phyloP scores from a whole-genome alignment of 1,140 invertebrate species.

The Lasioglossum baleicum region DNA sequence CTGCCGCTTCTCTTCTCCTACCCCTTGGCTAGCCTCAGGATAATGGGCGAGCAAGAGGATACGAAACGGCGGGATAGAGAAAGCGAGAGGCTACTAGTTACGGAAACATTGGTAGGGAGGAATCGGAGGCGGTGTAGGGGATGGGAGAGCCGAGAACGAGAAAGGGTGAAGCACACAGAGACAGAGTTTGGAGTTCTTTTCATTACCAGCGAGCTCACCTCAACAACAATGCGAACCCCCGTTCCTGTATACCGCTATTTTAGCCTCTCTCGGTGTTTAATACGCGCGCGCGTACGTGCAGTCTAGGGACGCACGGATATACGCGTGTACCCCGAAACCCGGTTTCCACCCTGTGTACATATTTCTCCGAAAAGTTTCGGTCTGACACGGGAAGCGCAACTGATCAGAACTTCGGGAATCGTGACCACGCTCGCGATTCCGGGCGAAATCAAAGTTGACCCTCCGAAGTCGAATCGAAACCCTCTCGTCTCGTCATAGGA shows the following conservation, averaged over 20 bases:
- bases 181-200: slow-evolving; percentile 70
- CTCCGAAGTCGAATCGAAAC: neutral
- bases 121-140: slow-evolving; percentile 9
- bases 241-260: slow-evolving; percentile 33
- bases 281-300: slow-evolving; percentile 4
- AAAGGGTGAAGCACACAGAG: slow-evolving; percentile 44
- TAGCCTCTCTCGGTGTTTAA: slow-evolving; percentile 26
- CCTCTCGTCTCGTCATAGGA: neutral
- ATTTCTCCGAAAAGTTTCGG: slow-evolving; percentile 14
- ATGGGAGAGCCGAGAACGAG: slow-evolving; percentile 28
- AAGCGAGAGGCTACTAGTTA: neutral
- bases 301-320: neutral
- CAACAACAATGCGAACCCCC: slow-evolving; percentile 56
- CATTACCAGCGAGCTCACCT: slow-evolving; percentile 66
- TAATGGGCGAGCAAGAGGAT: slow-evolving; percentile 62
- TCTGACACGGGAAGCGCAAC: neutral
- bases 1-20: slow-evolving; percentile 14
- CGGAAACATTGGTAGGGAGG: neutral
- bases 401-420: slow-evolving; percentile 5
- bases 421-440: neutral
- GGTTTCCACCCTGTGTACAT: neutral
- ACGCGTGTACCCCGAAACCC: too few species aligned
- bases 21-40: slow-evolving; percentile 32
- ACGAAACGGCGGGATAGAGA: slow-evolving; percentile 5
- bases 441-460: neutral